Conservation (phyloP, 2,113 vertebrate species). For the Benitochromis conjunctus region DNA sequence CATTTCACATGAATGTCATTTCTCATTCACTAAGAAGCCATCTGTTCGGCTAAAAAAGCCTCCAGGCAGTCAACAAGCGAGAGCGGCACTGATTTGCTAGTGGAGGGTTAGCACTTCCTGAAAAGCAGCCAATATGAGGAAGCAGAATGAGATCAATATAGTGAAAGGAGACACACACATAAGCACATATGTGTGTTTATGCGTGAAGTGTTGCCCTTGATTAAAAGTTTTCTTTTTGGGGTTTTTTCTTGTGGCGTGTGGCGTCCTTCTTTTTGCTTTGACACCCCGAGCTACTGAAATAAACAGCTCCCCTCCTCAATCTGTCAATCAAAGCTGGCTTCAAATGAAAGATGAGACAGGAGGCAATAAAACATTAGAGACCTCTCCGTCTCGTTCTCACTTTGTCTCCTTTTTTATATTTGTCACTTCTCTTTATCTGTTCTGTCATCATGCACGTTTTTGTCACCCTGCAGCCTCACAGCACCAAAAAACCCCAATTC, state of each 20-base stretch:
- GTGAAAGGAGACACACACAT: background rate
- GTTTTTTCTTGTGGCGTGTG: background rate
- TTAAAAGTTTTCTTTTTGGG: background rate
- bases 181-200: background rate
- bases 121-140: slow-evolving; percentile 1
- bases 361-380: background rate
- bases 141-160: background rate
- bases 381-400: background rate
- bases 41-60: slow-evolving; percentile 46
- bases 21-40: slow-evolving; percentile 54
- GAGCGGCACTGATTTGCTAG: slow-evolving; percentile 10
- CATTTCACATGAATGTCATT: slow-evolving; percentile 51
- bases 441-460: background rate
- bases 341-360: background rate
- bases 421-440: background rate
- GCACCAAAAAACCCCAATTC: background rate
- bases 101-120: slow-evolving; percentile 8
- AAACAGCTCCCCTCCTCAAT: slow-evolving; percentile 3
- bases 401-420: background rate
- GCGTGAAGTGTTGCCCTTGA: background rate
- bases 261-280: background rate
- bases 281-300: background rate
- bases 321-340: slow-evolving; percentile 5
- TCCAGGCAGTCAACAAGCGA: slow-evolving; percentile 2
- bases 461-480: background rate